Evolutionary conservation across 2,113 vertebrate species (phyloP), one percentile per base, ranked within the genome.

Genomic region (Lucifuga dentata): DNA sequence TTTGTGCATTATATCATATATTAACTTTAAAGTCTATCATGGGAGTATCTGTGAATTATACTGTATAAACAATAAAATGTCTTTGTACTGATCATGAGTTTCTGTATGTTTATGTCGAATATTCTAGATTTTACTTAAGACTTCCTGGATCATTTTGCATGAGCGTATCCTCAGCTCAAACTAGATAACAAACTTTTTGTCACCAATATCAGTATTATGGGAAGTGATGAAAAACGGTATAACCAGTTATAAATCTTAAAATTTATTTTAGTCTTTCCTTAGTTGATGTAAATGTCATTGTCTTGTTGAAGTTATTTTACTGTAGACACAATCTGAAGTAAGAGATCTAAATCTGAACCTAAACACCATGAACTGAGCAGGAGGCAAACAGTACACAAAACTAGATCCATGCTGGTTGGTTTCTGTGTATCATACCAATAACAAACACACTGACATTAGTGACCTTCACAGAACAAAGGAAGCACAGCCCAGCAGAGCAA

Each of bases 361-460:
- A 40, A 35, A 40, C 38, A 40, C 3, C 3, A n/a, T 29, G 26
- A 29, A 3, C 26, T 29, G 15, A 15, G 15, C 44, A 32, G 17
- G 12, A 64, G 11, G 17, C 24, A 20, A 38, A 29, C 19, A 8
- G 13, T 35, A 36, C 9, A 48, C 38, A 16, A 48, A 58, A 68
- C 57, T 57, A 33, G 61, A 16, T 8, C 51, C 41, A 75, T 68
- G 74, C 38, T 66, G 40, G 41, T 43, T 5, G 13, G 13, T 44
- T 51, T 19, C 2, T 48, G 57, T 26, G 49, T 45, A 12, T 38
- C 58, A 17, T 33, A 69, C 70, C 35, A 63, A 86, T 69, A 81
- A 80, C 79, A 90, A 86, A 89, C 80, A 64, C 20, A 46, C 48
- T 16, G 38, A 13, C 24, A 5, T 29, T 58, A 35, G 46, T 59